These are phyloP conservation scores for Lithosia quadra DNA, from an alignment of 2,888 invertebrate species.

Conservation along the genomic window DNA sequence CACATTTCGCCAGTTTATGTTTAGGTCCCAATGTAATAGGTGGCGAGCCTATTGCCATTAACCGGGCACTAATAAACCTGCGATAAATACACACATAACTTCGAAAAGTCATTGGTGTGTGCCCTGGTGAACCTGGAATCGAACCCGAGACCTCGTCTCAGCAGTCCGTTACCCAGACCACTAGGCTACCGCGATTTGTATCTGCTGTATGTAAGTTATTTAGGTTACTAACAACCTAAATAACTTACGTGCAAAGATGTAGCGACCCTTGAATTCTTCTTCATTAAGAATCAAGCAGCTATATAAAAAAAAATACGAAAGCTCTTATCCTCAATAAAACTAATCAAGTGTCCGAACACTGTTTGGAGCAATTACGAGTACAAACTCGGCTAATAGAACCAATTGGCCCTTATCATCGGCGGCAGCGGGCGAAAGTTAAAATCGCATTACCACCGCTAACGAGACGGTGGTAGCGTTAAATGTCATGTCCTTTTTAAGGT, in stretches of 20 bases:
- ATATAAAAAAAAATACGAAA: conserved; percentile 8
- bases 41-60: too few relatives aligned
- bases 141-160: too few relatives aligned
- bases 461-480: conserved; percentile 62
- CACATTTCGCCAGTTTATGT: too few relatives aligned
- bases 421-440: conserved; percentile 65
- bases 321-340: conserved; percentile 26
- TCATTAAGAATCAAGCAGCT: background rate
- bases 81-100: too few relatives aligned
- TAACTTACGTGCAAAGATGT: background rate
- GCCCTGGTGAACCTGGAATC: too few relatives aligned
- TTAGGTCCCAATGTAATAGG: too few relatives aligned
- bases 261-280: background rate
- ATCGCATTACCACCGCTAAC: conserved; percentile 70
- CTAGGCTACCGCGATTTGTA: too few relatives aligned
- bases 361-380: conserved; percentile 59
- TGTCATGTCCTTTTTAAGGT: conserved; percentile 48
- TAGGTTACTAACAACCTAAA: too few relatives aligned
- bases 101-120: too few relatives aligned
- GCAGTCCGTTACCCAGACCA: too few relatives aligned
- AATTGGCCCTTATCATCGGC: conserved; percentile 69
- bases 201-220: too few relatives aligned
- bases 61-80: too few relatives aligned
- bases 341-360: conserved; percentile 49
- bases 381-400: conserved; percentile 65